A percentile compares a stretch with the other conserved stretches of the same genome.
Evolutionary conservation across 2,888 invertebrate genomes (phyloP).

Genomic region (Cerceris ruficornis): DNA sequence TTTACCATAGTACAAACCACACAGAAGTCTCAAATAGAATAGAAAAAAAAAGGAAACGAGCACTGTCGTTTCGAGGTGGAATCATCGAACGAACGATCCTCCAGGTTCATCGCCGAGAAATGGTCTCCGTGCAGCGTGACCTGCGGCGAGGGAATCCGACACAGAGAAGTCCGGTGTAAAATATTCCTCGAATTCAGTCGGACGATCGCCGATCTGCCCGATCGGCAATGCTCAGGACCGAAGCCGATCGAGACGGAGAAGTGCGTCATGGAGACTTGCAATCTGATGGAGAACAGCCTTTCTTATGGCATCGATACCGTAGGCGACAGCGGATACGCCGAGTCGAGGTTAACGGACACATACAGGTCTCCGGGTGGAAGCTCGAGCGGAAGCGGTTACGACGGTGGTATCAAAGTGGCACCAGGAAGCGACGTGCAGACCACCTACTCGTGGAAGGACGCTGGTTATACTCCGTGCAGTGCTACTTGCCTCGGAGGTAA

Average conservation of each 20-base stretch:
- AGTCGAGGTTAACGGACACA: conserved; percentile 78
- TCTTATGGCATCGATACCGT: conserved; percentile 80
- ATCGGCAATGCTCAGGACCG: conserved; percentile 92
- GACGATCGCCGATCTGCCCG: conserved; percentile 93
- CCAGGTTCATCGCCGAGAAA: conserved; percentile 93
- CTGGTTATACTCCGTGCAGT: conserved; percentile 96
- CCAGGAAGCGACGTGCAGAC: conserved; percentile 88
- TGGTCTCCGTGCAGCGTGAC: conserved; percentile 96
- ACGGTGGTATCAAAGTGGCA: conserved; percentile 73
- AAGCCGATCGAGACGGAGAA: conserved; percentile 92
- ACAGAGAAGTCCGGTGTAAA: conserved; percentile 95
- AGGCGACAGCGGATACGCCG: conserved; percentile 80
- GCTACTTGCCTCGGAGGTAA: conserved; percentile 94
- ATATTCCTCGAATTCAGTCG: conserved; percentile 96
- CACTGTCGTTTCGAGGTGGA: neutral
- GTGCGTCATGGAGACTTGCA: conserved; percentile 91
- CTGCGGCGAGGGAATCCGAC: conserved; percentile 95
- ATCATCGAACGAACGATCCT: conserved; percentile 34
- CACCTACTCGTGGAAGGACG: conserved; percentile 94
- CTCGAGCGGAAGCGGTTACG: conserved; percentile 64
- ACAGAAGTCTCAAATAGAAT: too few species aligned
- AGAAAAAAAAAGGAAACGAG: neutral
- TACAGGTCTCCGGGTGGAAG: conserved; percentile 74
- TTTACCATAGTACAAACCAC: too few species aligned
- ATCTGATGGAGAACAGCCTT: conserved; percentile 77